A percentile compares a stretch with the other conserved stretches of the same genome.
These are phyloP conservation scores for Phenacoccus solenopsis DNA, from an alignment of 1,140 invertebrate species.

Conservation along the genomic window DNA sequence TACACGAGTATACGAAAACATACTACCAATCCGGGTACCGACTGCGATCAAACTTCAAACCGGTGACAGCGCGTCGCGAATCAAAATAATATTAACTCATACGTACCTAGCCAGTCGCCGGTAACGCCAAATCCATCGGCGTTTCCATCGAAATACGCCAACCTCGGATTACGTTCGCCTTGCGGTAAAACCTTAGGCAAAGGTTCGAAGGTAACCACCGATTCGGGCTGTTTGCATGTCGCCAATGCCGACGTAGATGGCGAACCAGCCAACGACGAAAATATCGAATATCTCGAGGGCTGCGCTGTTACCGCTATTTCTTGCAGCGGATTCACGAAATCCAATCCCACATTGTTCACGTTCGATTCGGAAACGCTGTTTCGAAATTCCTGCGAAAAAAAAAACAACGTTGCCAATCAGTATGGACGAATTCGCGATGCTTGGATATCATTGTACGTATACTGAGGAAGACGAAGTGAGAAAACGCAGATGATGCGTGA, in stretches of 20 bases:
- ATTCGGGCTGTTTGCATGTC: background rate
- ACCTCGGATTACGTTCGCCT: background rate
- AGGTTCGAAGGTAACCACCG: conserved; percentile 6
- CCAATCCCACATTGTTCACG: background rate
- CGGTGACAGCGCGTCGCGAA: too few species aligned
- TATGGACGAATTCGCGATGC: too few species aligned
- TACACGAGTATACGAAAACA: too few species aligned
- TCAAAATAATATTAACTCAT: too few species aligned
- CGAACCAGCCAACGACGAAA: background rate
- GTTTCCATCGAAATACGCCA: background rate
- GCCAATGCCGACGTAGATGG: background rate
- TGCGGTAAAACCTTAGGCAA: background rate
- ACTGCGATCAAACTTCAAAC: too few species aligned
- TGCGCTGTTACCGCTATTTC: background rate
- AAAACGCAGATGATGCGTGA: too few species aligned
- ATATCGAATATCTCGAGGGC: background rate
- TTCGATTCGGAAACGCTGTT: background rate
- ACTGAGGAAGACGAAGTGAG: too few species aligned
- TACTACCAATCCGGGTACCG: too few species aligned
- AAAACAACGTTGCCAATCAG: background rate
- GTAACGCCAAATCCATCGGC: background rate
- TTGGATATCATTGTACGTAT: too few species aligned
- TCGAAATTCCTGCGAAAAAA: background rate
- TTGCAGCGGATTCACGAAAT: conserved; percentile 13
- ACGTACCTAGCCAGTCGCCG: background rate